Base-by-base conservation (phyloP, 2,888 invertebrate species). In the Phytoseiulus persimilis region DNA sequence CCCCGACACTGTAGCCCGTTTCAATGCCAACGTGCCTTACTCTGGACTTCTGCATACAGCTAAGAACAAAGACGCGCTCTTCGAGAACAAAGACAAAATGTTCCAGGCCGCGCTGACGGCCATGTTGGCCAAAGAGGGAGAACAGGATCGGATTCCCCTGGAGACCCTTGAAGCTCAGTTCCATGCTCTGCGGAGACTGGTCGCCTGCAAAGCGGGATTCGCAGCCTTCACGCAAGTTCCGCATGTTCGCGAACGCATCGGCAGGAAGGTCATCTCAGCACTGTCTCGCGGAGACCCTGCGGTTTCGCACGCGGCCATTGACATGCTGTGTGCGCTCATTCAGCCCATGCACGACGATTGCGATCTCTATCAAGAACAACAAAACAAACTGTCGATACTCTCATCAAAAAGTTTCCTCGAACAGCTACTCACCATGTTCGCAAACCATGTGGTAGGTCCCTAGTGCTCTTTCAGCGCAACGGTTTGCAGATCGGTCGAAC, bases 171-270 rank as follows among this genome's bases (percentile, higher is more conserved):
- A 99, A 93, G 96, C 96, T 0, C 97, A 98, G 93, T 98, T 99
- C 93, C 98, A 98, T 92, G 97, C 97, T 18, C 93, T 99, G 90
- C 94, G 98, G 45, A 94, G 99, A 91, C 94, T 99, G 28, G 96
- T 99, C 90, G 99, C 99, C 0, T 98, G 98, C 91, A 99, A 99
- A 95, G 97, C 98, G 89, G 99, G 99, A 0, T 99, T 98, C 93
- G 96, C 97, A 65, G 97, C 98, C 2, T 98, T 99, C 93, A 98
- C 98, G 18, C 95, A 95, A 91, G 94, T 98, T 91, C 95, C 95
- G 89, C 96, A 96, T n/a, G 87, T 87, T 93, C 95, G 99, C 90
- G 99, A 99, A 93, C 96, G 96, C 92, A 95, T 99, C 91, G 99
- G 99, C 89, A 94, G 95, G 90, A 96, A 97, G 92, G 97, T 99